Evolutionary conservation across 1,140 invertebrate genomes (phyloP).

Genomic region (Drosophila pseudoobscura): DNA sequence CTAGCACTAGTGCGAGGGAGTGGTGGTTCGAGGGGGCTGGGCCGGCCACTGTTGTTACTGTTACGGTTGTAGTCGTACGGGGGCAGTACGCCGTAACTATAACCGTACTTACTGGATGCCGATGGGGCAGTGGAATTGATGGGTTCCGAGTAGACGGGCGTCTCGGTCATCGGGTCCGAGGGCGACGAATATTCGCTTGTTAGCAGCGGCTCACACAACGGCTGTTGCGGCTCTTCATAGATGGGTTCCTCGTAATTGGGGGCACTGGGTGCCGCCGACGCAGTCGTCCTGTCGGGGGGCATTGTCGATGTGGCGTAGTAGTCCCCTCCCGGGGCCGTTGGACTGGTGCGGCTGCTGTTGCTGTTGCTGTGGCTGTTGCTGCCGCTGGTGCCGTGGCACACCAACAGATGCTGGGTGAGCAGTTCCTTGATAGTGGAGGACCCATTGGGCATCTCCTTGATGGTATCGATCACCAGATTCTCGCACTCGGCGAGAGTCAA

Average conservation of each 20-base stretch:
- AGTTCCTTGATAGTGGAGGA: conserved; percentile 34
- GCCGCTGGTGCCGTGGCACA: conserved; percentile 12
- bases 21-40: too few relatives aligned
- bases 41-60: not conserved
- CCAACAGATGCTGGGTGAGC: conserved; percentile 49
- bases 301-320: too few relatives aligned
- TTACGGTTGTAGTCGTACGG: conserved; percentile 24
- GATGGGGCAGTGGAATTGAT: conserved; percentile 32
- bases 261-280: conserved; percentile 17
- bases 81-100: not conserved
- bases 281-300: too few relatives aligned
- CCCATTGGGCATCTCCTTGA: conserved; percentile 26
- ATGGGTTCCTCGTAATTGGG: conserved; percentile 47
- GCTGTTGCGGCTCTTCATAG: conserved; percentile 64
- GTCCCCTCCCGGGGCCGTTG: not conserved
- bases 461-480: conserved; percentile 28
- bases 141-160: conserved; percentile 64
- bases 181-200: conserved; percentile 61
- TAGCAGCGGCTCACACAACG: conserved; percentile 62
- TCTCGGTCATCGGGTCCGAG: conserved; percentile 26
- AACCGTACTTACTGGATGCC: conserved; percentile 30
- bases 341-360: not conserved
- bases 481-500: conserved; percentile 37
- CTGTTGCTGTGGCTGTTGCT: not conserved
- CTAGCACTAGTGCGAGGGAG: too few relatives aligned